Evolutionary conservation across 1,140 invertebrate genomes (phyloP), one percentile per base, ranked within the genome.

Genomic region (Drosophila seguyi): DNA sequence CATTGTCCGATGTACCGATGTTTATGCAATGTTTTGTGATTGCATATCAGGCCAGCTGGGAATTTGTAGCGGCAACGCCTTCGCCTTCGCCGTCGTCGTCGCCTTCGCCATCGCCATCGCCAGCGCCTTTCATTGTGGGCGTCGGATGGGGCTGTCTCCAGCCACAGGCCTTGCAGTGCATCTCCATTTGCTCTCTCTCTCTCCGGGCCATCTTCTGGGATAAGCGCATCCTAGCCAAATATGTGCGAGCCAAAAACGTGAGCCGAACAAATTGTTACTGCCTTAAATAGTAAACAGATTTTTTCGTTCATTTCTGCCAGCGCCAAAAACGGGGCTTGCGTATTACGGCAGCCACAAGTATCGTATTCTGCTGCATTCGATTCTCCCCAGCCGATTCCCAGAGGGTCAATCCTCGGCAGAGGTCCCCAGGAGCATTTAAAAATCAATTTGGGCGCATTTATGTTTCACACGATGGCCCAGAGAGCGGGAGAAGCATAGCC

Each of bases 11-110:
- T 47, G 67, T 36, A 62, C 50, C 75, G 60, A 76, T 79, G 82
- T 86, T 86, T 86, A 87, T 86, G 83, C 83, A 82, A 86, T 85
- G 79, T 78, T 82, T 79, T 78, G 69, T 86, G 79, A 82, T 86
- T 87, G 81, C 80, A 71, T 85, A 82, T 87, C 82, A 83, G 74
- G 61, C 62, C 79, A 87, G 66, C 82, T 82, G 79, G 83, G 58
- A 81, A 76, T 85, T 85, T 85, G 81, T 84, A 76, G 57, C 81
- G 53, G 72, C 59, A 79, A 71, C 66, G 72, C 72, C 66, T 79
- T 75, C 45, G 60, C 41, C 41, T 6, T 42, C 41, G 39, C 56
- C 48, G 6, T n/a, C n/a, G n/a, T n/a, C n/a, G n/a, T n/a, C n/a
- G n/a, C n/a, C n/a, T n/a, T 53, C 20, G 42, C 18, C 39, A 2